Base-by-base conservation (phyloP, 2,797 vertebrate species). In the Steatocranus sp. region DNA sequence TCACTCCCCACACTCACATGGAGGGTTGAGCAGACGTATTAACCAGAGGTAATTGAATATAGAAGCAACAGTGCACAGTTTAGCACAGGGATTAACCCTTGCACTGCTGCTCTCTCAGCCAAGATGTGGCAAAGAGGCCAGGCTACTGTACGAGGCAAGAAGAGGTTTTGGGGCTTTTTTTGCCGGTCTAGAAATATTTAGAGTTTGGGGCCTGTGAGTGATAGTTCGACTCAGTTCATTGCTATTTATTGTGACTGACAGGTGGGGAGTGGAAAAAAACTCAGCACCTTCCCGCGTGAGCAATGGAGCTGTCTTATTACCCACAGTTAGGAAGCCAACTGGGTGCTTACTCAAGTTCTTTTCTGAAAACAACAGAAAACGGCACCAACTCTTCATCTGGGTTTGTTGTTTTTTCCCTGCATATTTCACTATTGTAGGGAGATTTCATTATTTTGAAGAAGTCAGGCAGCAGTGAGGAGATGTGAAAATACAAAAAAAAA, bases 31-130 rank as follows among this genome's bases (percentile, higher is more conserved):
- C 51, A 48, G 86, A 54, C n/a, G 53, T 93, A 92, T 94, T 95
- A 94, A 93, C 83, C 90, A 84, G 84, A 89, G 84, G 89, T 94
- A 95, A 94, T 94, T 93, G 92, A 95, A 95, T 94, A 93, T 92
- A 92, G 90, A 93, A 81, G 89, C 87, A 80, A 83, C 86, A 78
- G 92, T 70, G 85, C 81, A 76, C 88, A 87, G 87, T 94, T 93
- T 87, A 87, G 83, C 58, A 48, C 11, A 2, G 66, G 81, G 90
- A 88, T 94, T 93, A 94, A 94, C 92, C 88, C 85, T 14, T 75
- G 87, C 88, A 86, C 87, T 56, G 79, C 50, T 83, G 79, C 87
- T 89, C 84, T 75, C 66, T 85, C 79, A 75, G 48, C 75, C 70
- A n/a, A 41, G 82, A 49, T 27, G 23, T 23, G 49, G 53, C 53